Conservation (phyloP, 2,113 vertebrate species). For the Epinephelus lanceolatus region DNA sequence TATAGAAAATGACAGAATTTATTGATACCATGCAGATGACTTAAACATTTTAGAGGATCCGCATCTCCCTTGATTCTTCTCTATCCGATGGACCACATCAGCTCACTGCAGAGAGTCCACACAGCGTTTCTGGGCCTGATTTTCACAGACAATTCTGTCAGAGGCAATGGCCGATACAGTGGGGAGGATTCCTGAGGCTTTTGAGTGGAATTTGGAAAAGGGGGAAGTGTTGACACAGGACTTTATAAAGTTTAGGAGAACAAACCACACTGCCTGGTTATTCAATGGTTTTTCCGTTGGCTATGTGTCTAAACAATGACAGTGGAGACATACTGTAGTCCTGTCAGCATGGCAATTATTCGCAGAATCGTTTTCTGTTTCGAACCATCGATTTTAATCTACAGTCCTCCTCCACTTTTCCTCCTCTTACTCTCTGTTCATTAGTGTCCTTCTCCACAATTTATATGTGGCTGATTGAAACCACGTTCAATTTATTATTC, state of each 20-base stretch:
- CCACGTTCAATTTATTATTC: slow-evolving; percentile 16
- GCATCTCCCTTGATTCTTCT: slow-evolving; percentile 12
- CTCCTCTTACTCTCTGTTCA: not conserved
- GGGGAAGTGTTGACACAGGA: slow-evolving; percentile 61
- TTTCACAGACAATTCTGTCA: slow-evolving; percentile 43
- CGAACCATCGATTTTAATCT: slow-evolving; percentile 24
- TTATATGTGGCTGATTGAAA: slow-evolving; percentile 9
- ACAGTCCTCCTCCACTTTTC: slow-evolving; percentile 15
- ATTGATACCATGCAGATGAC: slow-evolving; percentile 17
- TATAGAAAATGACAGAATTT: slow-evolving; percentile 3
- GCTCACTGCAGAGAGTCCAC: slow-evolving; percentile 3
- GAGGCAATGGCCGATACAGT: slow-evolving; percentile 28
- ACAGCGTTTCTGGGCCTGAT: slow-evolving; percentile 11
- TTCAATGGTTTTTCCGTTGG: slow-evolving; percentile 43
- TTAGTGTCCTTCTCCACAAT: slow-evolving; percentile 1
- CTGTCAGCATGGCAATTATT: slow-evolving; percentile 36
- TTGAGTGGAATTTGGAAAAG: slow-evolving; percentile 53
- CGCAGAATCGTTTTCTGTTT: slow-evolving; percentile 5
- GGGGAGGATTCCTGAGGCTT: slow-evolving; percentile 69
- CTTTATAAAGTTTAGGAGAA: slow-evolving; percentile 57
- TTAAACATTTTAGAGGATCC: not conserved
- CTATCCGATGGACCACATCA: slow-evolving; percentile 34
- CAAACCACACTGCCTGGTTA: slow-evolving; percentile 60
- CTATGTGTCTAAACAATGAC: slow-evolving; percentile 50
- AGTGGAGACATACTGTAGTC: slow-evolving; percentile 29